Evolutionary conservation across 2,113 vertebrate species (phyloP).

Genomic region (Mesocricetus auratus): DNA sequence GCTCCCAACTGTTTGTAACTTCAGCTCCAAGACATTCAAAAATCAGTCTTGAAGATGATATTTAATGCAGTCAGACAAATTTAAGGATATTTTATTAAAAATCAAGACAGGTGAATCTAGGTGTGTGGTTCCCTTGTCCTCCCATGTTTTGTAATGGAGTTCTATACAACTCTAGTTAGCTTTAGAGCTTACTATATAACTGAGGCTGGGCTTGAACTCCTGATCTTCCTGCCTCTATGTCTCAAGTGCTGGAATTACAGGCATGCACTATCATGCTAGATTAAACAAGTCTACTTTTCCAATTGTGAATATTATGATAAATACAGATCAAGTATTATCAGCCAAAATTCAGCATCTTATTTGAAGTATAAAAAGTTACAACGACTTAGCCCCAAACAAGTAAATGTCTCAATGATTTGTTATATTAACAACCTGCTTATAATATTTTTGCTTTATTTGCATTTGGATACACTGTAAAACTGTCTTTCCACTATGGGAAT

Average conservation of each 20-base stretch:
- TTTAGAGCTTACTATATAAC: not conserved
- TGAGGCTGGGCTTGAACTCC: not conserved
- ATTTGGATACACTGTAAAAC: slow-evolving; percentile 10
- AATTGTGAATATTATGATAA: not conserved
- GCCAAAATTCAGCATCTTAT: not conserved
- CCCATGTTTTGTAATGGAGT: not conserved
- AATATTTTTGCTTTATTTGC: slow-evolving; percentile 38
- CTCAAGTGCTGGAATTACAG: not conserved
- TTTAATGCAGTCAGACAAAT: not conserved
- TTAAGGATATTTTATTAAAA: not conserved
- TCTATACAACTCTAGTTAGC: not conserved
- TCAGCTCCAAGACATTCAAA: not conserved
- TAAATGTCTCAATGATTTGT: not conserved
- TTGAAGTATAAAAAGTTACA: not conserved
- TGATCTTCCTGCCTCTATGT: not conserved
- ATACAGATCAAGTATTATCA: not conserved
- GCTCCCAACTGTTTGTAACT: not conserved
- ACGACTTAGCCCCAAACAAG: not conserved
- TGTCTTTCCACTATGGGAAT: not conserved
- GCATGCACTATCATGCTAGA: not conserved
- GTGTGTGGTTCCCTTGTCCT: not conserved
- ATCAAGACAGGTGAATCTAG: not conserved
- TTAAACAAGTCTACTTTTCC: not conserved
- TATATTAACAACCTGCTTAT: not conserved
- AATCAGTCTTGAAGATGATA: not conserved